Conservation (phyloP, 2,113 vertebrate species). For the Tachysurus fulvidraco region DNA sequence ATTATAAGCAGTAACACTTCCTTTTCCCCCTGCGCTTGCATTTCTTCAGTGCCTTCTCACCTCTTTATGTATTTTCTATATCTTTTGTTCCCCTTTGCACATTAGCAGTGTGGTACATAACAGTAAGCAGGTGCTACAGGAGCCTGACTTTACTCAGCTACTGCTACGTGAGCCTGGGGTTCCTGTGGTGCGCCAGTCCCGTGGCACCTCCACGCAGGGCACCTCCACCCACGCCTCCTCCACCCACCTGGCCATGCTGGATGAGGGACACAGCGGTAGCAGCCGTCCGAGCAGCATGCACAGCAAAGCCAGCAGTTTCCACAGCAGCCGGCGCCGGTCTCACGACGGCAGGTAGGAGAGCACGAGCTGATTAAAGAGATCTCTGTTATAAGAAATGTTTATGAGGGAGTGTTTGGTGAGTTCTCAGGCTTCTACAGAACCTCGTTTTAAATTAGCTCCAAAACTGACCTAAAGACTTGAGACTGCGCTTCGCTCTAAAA, state of each 20-base stretch:
- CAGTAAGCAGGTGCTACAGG: slow-evolving; percentile 91
- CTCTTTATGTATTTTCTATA: slow-evolving; percentile 35
- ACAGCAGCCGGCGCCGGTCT: slow-evolving; percentile 89
- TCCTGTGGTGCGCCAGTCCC: slow-evolving; percentile 87
- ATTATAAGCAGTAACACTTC: too few relatives aligned
- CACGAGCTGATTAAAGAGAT: background rate
- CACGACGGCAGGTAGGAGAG: slow-evolving; percentile 82
- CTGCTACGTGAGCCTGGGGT: slow-evolving; percentile 89
- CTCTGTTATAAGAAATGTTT: background rate
- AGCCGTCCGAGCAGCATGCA: slow-evolving; percentile 87
- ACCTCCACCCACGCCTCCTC: slow-evolving; percentile 97
- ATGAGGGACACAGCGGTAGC: slow-evolving; percentile 82
- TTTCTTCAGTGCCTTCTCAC: slow-evolving; percentile 54
- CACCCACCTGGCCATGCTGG: slow-evolving; percentile 90
- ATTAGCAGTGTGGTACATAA: slow-evolving; percentile 80
- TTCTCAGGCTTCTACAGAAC: background rate
- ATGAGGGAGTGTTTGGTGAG: background rate
- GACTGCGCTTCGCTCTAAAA: background rate
- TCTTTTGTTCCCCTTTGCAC: slow-evolving; percentile 14
- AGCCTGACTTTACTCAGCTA: slow-evolving; percentile 92
- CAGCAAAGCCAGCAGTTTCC: slow-evolving; percentile 94
- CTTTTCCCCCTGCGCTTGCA: background rate
- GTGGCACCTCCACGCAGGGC: slow-evolving; percentile 95
- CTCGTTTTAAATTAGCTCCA: background rate
- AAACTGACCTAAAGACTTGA: background rate